phyloP scores from a whole-genome alignment of 2,888 invertebrate species.

The Tortrix viridana region DNA sequence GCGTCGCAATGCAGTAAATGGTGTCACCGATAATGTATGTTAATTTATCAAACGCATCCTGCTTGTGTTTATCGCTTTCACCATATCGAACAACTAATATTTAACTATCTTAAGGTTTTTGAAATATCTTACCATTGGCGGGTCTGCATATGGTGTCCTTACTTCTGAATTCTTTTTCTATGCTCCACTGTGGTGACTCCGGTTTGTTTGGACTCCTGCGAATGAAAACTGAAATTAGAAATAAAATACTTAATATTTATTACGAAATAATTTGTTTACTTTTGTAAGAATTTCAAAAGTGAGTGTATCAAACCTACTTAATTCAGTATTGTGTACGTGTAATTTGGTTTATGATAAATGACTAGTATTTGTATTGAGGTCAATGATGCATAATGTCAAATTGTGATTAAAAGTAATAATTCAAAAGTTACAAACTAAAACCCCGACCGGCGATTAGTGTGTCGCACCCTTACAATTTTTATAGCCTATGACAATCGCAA shows the following conservation, averaged over 20 bases:
- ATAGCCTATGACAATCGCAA: too few relatives aligned
- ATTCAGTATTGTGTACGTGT: not conserved
- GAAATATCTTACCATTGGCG: constrained; percentile 70
- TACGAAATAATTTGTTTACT: not conserved
- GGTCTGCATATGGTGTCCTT: constrained; percentile 71
- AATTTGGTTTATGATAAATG: constrained; percentile 14
- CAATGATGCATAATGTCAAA: not conserved
- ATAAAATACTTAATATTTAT: constrained; percentile 27
- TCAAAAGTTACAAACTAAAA: too few relatives aligned
- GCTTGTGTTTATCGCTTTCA: too few relatives aligned
- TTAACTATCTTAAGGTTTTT: not conserved
- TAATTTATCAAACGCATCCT: too few relatives aligned
- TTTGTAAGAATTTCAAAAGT: constrained; percentile 15
- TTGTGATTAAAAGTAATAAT: too few relatives aligned
- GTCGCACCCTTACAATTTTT: too few relatives aligned
- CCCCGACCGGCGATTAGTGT: too few relatives aligned
- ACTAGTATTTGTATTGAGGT: constrained; percentile 10
- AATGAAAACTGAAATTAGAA: constrained; percentile 58
- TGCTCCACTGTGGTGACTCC: constrained; percentile 74
- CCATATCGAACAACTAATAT: too few relatives aligned
- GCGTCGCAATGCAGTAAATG: constrained; percentile 1
- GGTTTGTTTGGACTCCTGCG: constrained; percentile 73
- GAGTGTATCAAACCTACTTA: constrained; percentile 11
- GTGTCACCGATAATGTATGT: too few relatives aligned
- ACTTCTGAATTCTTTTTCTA: constrained; percentile 71